Evolutionary conservation across 2,888 invertebrate genomes (phyloP), one percentile per base, ranked within the genome.

Genomic region (Idaea biselata): DNA sequence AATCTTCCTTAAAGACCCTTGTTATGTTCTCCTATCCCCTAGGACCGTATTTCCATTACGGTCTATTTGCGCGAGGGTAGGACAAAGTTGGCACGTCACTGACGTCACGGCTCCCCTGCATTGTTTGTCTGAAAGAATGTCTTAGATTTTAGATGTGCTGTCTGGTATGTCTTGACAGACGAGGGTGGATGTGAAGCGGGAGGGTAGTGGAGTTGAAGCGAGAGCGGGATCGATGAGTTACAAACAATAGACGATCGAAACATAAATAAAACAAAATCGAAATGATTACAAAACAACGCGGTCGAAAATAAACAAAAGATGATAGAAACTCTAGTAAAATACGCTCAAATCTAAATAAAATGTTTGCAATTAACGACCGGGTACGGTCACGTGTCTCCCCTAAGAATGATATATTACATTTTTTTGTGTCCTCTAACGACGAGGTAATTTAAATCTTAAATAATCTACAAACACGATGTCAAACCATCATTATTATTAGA

Each of bases 81-180:
- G 58, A 58, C 58, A 25, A 14, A 16, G n/a, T 61, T 63, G 60
- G 63, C 55, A 60, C 63, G 58, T 61, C 61, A 67, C 63, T 65
- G 63, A 70, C 69, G 69, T 67, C 69, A 75, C 70, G 69, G 71
- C 78, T 79, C 82, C 85, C 86, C 76, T 81, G 83, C 84, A 86
- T 84, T 83, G 85, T 84, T 84, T 86, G 86, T 72, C 82, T 81
- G 79, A 82, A 84, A 84, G 84, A 87, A 89, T 87, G 90, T 90
- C 89, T 78, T 83, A 84, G 90, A 90, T 91, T 91, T 89, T 80
- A 88, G 88, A 86, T 84, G 84, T 85, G 90, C 87, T 88, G 86
- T 87, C 84, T 83, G 76, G 84, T 77, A 81, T 83, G 84, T 81
- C 83, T 83, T 79, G 81, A 72, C 76, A 69, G 74, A 82, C 82